These are phyloP conservation scores for Kobus ellipsiprymnus DNA, from an alignment of 2,113 vertebrate genomes.

Conservation along the genomic window DNA sequence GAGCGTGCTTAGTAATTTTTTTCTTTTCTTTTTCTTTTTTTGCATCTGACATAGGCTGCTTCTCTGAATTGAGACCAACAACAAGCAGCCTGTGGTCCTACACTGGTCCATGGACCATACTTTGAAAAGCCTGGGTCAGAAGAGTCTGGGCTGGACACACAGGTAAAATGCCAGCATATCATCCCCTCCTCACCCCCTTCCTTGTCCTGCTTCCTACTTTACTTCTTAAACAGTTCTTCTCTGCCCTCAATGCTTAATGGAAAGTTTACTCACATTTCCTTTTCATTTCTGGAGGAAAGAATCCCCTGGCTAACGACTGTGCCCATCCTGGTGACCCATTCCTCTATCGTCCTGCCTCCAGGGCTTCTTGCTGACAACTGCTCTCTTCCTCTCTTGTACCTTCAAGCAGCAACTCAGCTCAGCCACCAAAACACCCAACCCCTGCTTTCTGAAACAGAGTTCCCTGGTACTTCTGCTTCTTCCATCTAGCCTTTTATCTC, in stretches of 20 bases:
- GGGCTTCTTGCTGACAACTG: neutral
- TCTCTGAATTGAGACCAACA: neutral
- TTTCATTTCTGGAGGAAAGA: neutral
- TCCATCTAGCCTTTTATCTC: neutral
- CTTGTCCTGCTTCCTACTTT: neutral
- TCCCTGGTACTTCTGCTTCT: rapidly evolving
- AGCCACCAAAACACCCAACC: rapidly evolving
- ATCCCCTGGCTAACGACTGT: too few relatives aligned
- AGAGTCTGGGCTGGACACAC: neutral
- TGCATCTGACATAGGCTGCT: neutral
- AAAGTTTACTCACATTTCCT: neutral
- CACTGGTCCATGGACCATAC: rapidly evolving
- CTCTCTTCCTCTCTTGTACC: neutral
- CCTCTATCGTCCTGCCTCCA: too few relatives aligned
- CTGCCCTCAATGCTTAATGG: neutral
- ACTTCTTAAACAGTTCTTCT: neutral
- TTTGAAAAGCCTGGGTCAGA: neutral
- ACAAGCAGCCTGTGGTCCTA: rapidly evolving
- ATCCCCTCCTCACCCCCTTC: too few relatives aligned
- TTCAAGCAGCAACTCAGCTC: neutral
- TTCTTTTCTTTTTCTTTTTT: neutral
- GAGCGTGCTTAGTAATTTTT: neutral
- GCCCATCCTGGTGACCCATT: neutral
- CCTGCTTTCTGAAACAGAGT: neutral
- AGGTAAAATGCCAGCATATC: too few relatives aligned